Conservation (phyloP, 23 tunicate genomes). For the Halocynthia roretzi region DNA sequence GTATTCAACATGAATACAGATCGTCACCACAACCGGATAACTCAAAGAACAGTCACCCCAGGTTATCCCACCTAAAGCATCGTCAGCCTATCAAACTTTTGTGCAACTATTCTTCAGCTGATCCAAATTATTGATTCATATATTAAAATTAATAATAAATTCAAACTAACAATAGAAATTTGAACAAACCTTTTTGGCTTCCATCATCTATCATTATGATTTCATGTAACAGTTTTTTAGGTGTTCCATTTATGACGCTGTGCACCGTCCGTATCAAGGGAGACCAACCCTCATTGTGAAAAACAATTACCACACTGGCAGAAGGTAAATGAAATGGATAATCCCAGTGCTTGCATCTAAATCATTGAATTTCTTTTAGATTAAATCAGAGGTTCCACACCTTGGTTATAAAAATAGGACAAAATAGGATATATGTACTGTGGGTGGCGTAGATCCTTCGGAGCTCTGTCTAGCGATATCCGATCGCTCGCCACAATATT, state of each 20-base stretch:
- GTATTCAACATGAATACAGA: too few relatives aligned
- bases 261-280: slow-evolving; percentile 94
- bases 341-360: slow-evolving; percentile 87
- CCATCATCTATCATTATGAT: slow-evolving; percentile 98
- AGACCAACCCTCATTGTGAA: slow-evolving; percentile 97
- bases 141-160: too few relatives aligned
- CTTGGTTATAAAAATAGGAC: neutral
- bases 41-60: too few relatives aligned
- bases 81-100: too few relatives aligned
- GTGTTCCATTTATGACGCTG: slow-evolving; percentile 87
- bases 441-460: slow-evolving; percentile 80
- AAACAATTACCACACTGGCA: slow-evolving; percentile 81
- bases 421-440: slow-evolving; percentile 29
- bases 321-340: slow-evolving; percentile 73
- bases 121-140: too few relatives aligned
- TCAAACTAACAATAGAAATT: too few relatives aligned
- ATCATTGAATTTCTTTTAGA: neutral
- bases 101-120: too few relatives aligned
- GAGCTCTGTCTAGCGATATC: slow-evolving; percentile 90
- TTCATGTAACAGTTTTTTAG: slow-evolving; percentile 80
- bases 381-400: neutral
- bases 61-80: too few relatives aligned
- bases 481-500: slow-evolving; percentile 87
- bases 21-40: too few relatives aligned
- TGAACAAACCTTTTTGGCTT: slow-evolving; percentile 61